Base-by-base conservation (phyloP, 2,888 invertebrate species). In the Creontiades dilutus region DNA sequence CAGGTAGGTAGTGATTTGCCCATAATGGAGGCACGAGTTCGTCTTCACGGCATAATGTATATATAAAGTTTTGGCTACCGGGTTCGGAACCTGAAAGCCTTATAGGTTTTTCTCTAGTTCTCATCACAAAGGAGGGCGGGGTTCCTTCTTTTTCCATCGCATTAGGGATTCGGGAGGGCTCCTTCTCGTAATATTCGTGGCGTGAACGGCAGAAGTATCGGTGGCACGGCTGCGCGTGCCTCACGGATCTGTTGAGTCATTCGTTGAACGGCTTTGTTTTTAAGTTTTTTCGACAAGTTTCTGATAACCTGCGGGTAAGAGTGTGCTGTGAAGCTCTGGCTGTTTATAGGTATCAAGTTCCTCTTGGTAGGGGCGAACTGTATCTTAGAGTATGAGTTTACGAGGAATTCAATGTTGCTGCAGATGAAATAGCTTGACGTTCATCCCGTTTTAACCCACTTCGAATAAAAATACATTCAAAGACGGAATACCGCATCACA, bases 1-100 rank as follows among this genome's bases (percentile, higher is more conserved):
- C 88, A 78, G 78, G 88, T 78, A 78, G 88, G 88, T 78, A 78
- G 88, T 80, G 88, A 88, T 88, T 88, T 88, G 88, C 88, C 88
- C 88, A 88, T 78, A 88, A 88, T 88, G 80, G 88, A 80, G 85
- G 88, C 88, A 88, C 88, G 88, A 88, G 78, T 88, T 52, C 19
- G 27, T 82, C 52, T 48, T 82, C 82, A 68, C 68, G 68, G 68
- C 37, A 37, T 37, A 7, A 37, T 37, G 37, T 23, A 23, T 23
- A 68, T 5, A 52, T 52, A 52, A 7, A 52, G 68, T 68, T 68
- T 68, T 68, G 68, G 68, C 68, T 68, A 23, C 68, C 68, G 23
- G 12, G 23, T 16, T 9, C 19, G 11, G 19, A 68, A 68, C 12
- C n/a, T 19, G 19, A 19, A 19, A 11, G 23, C 68, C 68, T 68